Evolutionary conservation across 64 coral and sea anemone genomes (phyloP).

Genomic region (Astreopora myriophthalma): DNA sequence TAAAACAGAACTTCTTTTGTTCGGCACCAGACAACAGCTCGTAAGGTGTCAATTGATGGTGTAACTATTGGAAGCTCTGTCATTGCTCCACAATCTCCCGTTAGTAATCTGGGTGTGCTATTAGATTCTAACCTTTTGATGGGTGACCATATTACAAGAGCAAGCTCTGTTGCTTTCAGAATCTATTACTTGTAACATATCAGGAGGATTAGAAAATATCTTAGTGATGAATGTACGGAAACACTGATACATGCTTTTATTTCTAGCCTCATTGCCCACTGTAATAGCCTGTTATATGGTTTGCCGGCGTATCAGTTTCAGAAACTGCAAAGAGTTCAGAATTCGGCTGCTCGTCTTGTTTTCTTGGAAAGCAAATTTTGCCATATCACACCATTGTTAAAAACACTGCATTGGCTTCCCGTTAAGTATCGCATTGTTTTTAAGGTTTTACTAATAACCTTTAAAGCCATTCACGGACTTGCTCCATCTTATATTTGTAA

Average conservation of each 20-base stretch:
- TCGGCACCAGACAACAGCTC: not conserved
- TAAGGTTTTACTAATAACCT: constrained; percentile 21
- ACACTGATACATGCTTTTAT: constrained; percentile 7
- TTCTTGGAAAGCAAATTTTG: constrained; percentile 20
- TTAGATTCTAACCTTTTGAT: not conserved
- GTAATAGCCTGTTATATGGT: not conserved
- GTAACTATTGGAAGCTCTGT: not conserved
- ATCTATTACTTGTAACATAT: not conserved
- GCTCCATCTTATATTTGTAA: not conserved
- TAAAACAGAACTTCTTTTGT: constrained; percentile 6
- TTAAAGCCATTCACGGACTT: constrained; percentile 25
- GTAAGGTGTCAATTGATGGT: not conserved
- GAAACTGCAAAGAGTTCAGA: not conserved
- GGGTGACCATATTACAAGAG: not conserved
- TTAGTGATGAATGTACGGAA: not conserved
- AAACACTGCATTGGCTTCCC: constrained; percentile 10
- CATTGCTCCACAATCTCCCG: not conserved
- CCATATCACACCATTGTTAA: constrained; percentile 24
- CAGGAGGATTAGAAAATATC: not conserved
- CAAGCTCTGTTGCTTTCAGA: not conserved
- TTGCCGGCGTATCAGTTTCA: constrained; percentile 1
- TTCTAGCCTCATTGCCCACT: constrained; percentile 11
- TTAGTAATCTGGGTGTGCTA: not conserved
- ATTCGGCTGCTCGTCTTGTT: not conserved
- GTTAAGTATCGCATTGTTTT: not conserved